Conservation (phyloP, 1,140 invertebrate species). For the Rhysida immarginata region DNA sequence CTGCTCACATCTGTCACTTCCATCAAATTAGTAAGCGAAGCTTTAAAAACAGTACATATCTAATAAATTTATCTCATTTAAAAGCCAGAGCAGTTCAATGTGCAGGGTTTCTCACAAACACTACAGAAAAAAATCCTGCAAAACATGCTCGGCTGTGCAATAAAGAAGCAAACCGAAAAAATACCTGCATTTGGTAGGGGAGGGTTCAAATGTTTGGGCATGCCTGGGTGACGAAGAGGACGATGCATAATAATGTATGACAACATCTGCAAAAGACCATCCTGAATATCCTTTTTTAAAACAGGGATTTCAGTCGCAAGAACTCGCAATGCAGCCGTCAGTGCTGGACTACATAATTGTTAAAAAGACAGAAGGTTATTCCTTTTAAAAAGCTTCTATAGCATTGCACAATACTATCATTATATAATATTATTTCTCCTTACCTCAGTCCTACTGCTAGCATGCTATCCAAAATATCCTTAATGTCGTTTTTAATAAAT, state of each 20-base stretch:
- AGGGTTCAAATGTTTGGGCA: conserved; percentile 32
- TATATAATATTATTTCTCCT: background rate
- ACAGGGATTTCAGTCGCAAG: conserved; percentile 72
- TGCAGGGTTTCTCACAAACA: no score
- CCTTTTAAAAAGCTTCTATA: no score
- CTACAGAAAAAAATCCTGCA: no score
- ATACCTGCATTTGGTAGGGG: conserved; percentile 18
- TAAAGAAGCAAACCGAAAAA: no score
- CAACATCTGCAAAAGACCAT: conserved; percentile 73
- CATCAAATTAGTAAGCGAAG: conserved; percentile 14
- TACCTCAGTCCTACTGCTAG: conserved; percentile 62
- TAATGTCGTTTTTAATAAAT: conserved; percentile 56
- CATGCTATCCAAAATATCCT: conserved; percentile 78
- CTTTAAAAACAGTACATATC: no score
- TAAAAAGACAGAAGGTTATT: no score
- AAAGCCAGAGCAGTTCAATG: no score
- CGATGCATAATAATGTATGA: conserved; percentile 80
- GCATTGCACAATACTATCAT: no score
- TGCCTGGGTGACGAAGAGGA: conserved; percentile 59
- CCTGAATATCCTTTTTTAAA: conserved; percentile 77
- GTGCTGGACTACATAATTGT: conserved; percentile 59
- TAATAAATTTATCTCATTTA: no score
- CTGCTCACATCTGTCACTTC: conserved; percentile 52
- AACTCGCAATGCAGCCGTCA: conserved; percentile 80
- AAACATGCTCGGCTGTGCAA: no score